Evolutionary conservation across 2,113 vertebrate species (phyloP).

Genomic region (Callochromis pleurospilus): DNA sequence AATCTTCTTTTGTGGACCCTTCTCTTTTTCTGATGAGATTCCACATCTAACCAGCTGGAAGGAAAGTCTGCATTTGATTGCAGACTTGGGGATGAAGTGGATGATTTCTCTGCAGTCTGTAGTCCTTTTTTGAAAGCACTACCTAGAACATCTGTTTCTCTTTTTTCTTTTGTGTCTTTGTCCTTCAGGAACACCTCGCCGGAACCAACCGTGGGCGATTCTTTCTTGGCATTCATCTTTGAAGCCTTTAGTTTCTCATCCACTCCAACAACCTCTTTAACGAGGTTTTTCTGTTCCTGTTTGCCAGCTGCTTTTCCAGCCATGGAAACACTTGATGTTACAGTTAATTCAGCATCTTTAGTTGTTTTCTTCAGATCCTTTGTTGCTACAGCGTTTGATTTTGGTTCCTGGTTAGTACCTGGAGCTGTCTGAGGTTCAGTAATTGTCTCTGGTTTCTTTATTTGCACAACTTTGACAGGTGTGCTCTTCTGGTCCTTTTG

Average conservation of each 20-base stretch:
- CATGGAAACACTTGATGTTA: background rate
- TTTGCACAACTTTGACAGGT: background rate
- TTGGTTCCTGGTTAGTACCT: background rate
- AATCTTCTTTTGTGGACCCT: constrained; percentile 49
- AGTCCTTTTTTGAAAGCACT: background rate
- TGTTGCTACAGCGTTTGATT: background rate
- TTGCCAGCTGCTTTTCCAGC: background rate
- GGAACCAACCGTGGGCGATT: background rate
- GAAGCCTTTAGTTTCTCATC: background rate
- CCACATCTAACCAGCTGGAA: constrained; percentile 61
- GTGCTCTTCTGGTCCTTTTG: background rate
- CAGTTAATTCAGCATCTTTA: background rate
- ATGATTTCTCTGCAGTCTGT: background rate
- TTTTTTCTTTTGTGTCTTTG: background rate
- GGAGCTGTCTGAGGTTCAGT: background rate
- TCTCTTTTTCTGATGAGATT: constrained; percentile 40
- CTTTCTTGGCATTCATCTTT: background rate
- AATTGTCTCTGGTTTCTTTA: background rate
- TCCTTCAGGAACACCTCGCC: background rate
- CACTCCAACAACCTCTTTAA: background rate
- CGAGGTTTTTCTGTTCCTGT: background rate
- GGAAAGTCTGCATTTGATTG: constrained; percentile 38
- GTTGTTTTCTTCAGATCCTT: background rate
- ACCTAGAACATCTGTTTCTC: background rate
- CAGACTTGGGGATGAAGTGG: background rate